These are phyloP conservation scores for Thamnophis sirtalis DNA, from an alignment of 2,113 vertebrate genomes.

Conservation along the genomic window DNA sequence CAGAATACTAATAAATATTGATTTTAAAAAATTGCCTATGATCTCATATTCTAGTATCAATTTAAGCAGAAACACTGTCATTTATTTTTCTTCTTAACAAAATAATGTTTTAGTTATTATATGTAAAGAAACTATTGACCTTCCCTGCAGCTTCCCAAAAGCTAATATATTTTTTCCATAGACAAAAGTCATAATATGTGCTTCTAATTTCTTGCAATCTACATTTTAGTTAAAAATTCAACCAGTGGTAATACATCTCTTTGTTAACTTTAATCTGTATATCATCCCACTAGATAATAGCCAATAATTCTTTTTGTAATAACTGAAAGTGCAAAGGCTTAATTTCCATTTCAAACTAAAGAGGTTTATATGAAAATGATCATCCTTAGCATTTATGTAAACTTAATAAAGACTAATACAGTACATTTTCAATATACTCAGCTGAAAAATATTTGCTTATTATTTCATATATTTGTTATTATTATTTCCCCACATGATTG, in stretches of 20 bases:
- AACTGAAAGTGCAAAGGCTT: slow-evolving; percentile 1
- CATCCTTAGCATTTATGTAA: background rate
- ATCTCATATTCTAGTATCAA: background rate
- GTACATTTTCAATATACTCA: background rate
- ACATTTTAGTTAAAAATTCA: slow-evolving; percentile 8
- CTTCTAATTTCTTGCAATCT: background rate
- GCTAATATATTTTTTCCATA: background rate
- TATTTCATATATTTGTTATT: background rate
- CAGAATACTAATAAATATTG: background rate
- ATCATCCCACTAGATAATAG: background rate
- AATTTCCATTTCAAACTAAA: background rate
- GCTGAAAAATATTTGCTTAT: background rate
- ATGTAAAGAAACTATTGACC: background rate
- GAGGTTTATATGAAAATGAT: background rate
- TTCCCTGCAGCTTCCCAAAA: background rate
- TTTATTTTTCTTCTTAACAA: background rate
- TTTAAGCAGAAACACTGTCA: background rate
- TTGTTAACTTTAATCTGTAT: background rate
- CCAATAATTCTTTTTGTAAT: background rate
- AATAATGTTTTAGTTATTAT: background rate
- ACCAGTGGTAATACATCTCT: background rate
- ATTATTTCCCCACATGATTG: background rate
- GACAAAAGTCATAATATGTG: background rate
- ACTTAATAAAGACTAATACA: background rate
- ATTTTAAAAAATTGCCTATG: background rate